A percentile compares a stretch with the other conserved stretches of the same genome.
Conservation (phyloP, 2,888 invertebrate genomes). For the Lasioglossum pauxillum region DNA sequence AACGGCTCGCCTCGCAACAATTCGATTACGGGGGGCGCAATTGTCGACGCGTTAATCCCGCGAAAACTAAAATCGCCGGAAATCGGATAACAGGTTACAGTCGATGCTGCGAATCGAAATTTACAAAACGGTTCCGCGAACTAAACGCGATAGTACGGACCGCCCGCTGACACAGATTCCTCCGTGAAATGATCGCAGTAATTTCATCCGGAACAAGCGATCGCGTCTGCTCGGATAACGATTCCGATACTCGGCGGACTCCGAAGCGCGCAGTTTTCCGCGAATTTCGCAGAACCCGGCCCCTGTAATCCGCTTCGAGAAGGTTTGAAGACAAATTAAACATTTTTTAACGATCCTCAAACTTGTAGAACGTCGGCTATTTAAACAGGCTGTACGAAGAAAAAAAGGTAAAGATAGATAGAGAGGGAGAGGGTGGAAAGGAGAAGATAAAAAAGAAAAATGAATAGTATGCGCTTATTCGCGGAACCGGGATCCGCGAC, state of each 20-base stretch:
- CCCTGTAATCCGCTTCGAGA: background rate
- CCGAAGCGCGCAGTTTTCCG: background rate
- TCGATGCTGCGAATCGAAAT: slow-evolving; percentile 11
- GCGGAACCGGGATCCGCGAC: background rate
- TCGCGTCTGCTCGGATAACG: slow-evolving; percentile 23
- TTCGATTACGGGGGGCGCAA: background rate
- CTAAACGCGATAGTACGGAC: slow-evolving; percentile 42
- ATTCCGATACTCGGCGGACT: background rate
- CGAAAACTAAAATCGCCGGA: background rate
- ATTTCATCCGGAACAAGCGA: slow-evolving; percentile 23
- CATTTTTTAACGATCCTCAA: slow-evolving; percentile 18
- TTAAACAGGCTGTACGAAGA: slow-evolving; percentile 8
- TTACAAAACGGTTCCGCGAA: slow-evolving; percentile 25
- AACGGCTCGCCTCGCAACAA: background rate
- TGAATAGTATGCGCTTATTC: background rate
- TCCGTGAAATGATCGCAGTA: slow-evolving; percentile 4
- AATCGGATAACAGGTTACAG: background rate
- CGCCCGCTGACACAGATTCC: slow-evolving; percentile 32
- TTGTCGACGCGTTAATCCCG: background rate
- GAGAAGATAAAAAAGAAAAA: background rate
- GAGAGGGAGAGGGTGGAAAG: background rate
- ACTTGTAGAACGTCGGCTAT: slow-evolving; percentile 17
- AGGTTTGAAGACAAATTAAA: background rate
- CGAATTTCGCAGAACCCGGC: background rate
- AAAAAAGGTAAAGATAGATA: background rate